phyloP scores from a whole-genome alignment of 2,888 invertebrate species.

The Ephialtes manifestator region DNA sequence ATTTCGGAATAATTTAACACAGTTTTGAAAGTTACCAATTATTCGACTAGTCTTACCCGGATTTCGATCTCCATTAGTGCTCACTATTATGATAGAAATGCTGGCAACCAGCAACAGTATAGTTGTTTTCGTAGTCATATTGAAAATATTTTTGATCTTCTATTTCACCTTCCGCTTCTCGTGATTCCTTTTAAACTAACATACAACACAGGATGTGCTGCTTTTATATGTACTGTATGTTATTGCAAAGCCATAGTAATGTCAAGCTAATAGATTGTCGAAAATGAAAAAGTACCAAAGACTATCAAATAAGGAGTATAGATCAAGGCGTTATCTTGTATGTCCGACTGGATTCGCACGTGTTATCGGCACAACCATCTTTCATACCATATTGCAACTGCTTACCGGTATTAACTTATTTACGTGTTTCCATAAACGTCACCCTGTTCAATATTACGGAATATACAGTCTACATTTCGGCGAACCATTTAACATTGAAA shows the following conservation, averaged over 20 bases:
- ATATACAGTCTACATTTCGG: not conserved
- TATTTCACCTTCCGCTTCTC: not conserved
- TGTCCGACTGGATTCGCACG: conserved; percentile 1
- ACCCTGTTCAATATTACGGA: not conserved
- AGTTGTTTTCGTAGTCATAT: not conserved
- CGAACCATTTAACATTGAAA: not conserved
- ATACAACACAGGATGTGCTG: not conserved
- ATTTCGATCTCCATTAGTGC: not conserved
- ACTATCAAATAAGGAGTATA: not conserved
- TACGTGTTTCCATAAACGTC: not conserved
- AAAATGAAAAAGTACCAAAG: not conserved
- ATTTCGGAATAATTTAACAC: not conserved
- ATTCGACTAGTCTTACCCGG: not conserved
- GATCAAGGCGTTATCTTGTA: not conserved
- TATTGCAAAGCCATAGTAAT: not conserved
- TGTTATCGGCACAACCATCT: not conserved
- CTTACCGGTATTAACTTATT: not conserved
- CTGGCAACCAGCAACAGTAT: not conserved
- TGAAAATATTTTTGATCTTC: not conserved
- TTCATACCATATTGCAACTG: not conserved
- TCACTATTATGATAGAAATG: not conserved
- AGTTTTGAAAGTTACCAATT: not conserved
- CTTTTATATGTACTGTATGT: not conserved
- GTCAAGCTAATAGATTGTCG: not conserved
- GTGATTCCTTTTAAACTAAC: not conserved